Base-by-base conservation (phyloP, 2,888 invertebrate genomes). In the Cyclophora albipunctata region DNA sequence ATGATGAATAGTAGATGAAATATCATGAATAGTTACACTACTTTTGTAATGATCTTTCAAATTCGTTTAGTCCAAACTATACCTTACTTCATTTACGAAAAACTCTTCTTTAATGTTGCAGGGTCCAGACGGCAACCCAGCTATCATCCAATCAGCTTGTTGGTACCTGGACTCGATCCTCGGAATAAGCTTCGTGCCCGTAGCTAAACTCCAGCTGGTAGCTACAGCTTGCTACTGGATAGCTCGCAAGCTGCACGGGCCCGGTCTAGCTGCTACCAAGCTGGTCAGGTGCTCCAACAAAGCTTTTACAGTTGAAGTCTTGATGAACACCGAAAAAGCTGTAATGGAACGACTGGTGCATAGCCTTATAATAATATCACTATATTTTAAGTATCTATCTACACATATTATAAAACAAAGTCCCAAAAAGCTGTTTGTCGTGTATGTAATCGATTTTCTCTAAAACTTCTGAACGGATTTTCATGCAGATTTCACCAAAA, bases 171-270 rank as follows among this genome's bases (percentile, higher is more conserved):
- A 87, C 53, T 62, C 75, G 0, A 55, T 82, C 37, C 52, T 84
- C 7, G 60, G 68, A 3, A 57, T 54, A 0, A 60, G 59, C 0
- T 43, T 55, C 0, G 70, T 85, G 0, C 54, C 62, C 3, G 5
- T 79, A 0, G 66, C 74, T 1, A 72, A 74, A 41, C 56, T 86
- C n/a, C 86, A 85, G 63, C 53, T 83, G 3, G 58, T 79, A 0
- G 75, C 79, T 1, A 71, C 84, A 1, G 84, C 85, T 3, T 81
- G 84, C 50, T 83, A 71, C 59, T 87, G 86, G 87, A 76, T 86
- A 46, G 78, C 85, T 0, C 71, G 74, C 62, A 87, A 87, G 52
- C 52, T 78, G 2, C 67, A 78, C 7, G 84, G 81, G 0, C 66
- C 73, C 0, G 55, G 55, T 0, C n/a, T 61, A 0, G 43, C 67